phyloP scores from a whole-genome alignment of 2,888 invertebrate species.

The Incurvaria masculella region DNA sequence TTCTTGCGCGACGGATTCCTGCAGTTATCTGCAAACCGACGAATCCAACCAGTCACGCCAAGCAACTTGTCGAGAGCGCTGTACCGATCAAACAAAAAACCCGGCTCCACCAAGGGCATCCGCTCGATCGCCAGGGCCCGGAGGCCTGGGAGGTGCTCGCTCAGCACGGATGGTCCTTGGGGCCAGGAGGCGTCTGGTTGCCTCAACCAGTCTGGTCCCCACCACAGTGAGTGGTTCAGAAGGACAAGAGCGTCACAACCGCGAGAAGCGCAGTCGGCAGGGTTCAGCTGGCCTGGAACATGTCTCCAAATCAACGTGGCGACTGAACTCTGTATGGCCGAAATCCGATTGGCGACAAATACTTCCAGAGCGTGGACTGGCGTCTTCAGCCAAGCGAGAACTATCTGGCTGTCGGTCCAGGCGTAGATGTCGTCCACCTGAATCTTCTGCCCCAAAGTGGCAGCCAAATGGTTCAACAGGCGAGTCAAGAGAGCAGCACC shows the following conservation, averaged over 20 bases:
- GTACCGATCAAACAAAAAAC: not conserved
- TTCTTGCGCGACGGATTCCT: not conserved
- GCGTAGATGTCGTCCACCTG: not conserved
- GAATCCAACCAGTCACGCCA: not conserved
- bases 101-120: not conserved
- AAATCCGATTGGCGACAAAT: slow-evolving; percentile 4
- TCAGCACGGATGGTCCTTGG: not conserved
- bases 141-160: not conserved
- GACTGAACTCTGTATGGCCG: slow-evolving; percentile 1
- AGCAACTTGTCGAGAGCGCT: not conserved
- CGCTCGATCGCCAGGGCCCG: not conserved
- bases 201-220: slow-evolving; percentile 1
- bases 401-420: slow-evolving; percentile 1
- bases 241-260: slow-evolving; percentile 1
- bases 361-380: slow-evolving; percentile 1
- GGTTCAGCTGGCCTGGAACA: slow-evolving; percentile 5
- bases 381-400: not conserved
- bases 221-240: not conserved
- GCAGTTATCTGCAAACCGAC: not conserved
- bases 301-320: slow-evolving; percentile 6
- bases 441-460: not conserved
- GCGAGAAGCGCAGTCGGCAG: not conserved
- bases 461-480: not conserved
- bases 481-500: not conserved
- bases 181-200: not conserved